Conservation (phyloP, 2,113 vertebrate species). For the Gobiocypris rarus region DNA sequence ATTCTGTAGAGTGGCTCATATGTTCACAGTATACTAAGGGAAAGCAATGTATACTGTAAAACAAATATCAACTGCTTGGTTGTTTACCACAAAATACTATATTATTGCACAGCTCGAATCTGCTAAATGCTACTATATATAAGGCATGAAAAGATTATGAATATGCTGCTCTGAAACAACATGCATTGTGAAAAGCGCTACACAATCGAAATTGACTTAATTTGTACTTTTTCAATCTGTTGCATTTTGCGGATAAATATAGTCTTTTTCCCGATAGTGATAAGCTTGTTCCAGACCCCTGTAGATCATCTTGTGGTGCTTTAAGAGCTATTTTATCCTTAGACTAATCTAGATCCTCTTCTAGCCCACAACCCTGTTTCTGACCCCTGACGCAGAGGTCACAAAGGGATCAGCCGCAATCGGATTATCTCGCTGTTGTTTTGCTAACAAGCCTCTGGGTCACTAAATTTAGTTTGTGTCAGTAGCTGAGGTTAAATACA, state of each 20-base stretch:
- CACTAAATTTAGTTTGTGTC: not conserved
- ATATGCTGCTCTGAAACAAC: not conserved
- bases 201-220: not conserved
- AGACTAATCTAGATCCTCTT: conserved; percentile 11
- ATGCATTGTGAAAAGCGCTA: not conserved
- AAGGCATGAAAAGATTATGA: too few species aligned
- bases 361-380: not conserved
- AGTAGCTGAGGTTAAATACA: not conserved
- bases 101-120: too few species aligned
- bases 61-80: too few species aligned
- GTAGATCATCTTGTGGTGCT: not conserved
- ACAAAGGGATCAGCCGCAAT: not conserved
- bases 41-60: too few species aligned
- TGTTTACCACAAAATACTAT: too few species aligned
- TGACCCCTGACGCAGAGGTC: conserved; percentile 9
- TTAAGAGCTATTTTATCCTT: conserved; percentile 9
- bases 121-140: too few species aligned
- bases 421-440: conserved; percentile 21
- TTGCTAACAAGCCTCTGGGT: conserved; percentile 21
- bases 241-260: not conserved
- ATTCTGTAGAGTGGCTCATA: too few species aligned
- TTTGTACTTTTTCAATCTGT: not conserved
- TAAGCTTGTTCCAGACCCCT: not conserved
- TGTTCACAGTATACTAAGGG: too few species aligned
- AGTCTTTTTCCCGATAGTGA: not conserved